These are phyloP conservation scores for Drosophila merina DNA, from an alignment of 2,888 invertebrate species.

Conservation along the genomic window DNA sequence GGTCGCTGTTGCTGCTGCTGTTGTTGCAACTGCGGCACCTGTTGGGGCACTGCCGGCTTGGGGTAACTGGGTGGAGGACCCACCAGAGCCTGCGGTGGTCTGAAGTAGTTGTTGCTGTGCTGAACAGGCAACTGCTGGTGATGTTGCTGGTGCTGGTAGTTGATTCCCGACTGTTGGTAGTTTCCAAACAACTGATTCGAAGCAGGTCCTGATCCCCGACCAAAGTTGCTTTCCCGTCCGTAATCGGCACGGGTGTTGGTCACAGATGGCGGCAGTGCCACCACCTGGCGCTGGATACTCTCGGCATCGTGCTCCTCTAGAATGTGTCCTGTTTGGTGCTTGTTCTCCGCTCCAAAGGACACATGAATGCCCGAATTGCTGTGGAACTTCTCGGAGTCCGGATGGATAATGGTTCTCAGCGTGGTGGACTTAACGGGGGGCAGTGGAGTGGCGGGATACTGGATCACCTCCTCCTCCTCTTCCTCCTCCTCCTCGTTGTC, in stretches of 20 bases:
- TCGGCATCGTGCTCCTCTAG: conserved; percentile 86
- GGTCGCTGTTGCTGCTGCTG: conserved; percentile 56
- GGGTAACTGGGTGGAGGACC: conserved; percentile 40
- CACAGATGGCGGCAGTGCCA: conserved; percentile 84
- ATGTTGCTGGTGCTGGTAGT: conserved; percentile 45
- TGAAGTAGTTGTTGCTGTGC: conserved; percentile 60
- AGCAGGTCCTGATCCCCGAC: conserved; percentile 48
- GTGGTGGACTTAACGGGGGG: conserved; percentile 89
- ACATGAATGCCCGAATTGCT: conserved; percentile 92
- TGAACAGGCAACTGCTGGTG: conserved; percentile 73
- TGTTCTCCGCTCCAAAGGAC: conserved; percentile 90
- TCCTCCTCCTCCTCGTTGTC: conserved; percentile 86
- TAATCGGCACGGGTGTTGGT: conserved; percentile 75
- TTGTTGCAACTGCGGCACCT: conserved; percentile 39
- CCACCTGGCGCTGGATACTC: conserved; percentile 87
- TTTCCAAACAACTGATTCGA: conserved; percentile 58
- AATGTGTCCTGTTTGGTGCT: conserved; percentile 83
- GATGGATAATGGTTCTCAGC: conserved; percentile 92
- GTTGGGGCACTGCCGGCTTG: conserved; percentile 42
- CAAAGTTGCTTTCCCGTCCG: conserved; percentile 61
- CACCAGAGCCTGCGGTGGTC: conserved; percentile 49
- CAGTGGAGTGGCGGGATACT: conserved; percentile 85
- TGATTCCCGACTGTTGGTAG: conserved; percentile 23
- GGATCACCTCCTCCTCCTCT: conserved; percentile 84
- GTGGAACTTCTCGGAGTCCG: conserved; percentile 93